These are phyloP conservation scores for Lysandra bellargus DNA, from an alignment of 2,888 invertebrate genomes.

Conservation along the genomic window DNA sequence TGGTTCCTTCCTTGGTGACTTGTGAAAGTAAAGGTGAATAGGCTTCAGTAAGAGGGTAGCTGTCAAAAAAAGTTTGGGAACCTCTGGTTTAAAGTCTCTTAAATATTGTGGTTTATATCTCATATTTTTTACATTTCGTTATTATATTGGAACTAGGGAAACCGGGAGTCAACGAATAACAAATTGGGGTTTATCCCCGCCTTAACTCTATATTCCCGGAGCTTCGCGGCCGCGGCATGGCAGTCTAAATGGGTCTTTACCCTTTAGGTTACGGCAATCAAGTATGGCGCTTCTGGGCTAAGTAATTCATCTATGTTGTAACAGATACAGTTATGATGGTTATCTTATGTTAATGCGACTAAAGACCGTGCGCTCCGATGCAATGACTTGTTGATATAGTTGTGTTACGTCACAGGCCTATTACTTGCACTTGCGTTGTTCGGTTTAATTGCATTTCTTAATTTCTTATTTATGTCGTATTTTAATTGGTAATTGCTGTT, in stretches of 20 bases:
- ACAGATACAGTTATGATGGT: conserved; percentile 68
- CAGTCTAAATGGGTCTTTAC: conserved; percentile 25
- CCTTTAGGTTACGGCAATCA: conserved; percentile 47
- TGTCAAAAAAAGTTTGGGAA: no score
- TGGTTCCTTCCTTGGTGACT: no score
- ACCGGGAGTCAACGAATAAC: no score
- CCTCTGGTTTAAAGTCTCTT: no score
- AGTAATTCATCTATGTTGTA: conserved; percentile 57
- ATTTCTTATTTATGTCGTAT: neutral
- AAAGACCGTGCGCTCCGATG: conserved; percentile 45
- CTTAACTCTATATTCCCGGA: neutral
- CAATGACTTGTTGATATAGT: conserved; percentile 25
- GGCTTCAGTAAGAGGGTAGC: no score
- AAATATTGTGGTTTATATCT: no score
- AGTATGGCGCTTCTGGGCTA: conserved; percentile 49
- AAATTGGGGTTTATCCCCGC: no score
- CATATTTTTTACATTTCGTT: no score
- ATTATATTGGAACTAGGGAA: no score
- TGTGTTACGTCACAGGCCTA: conserved; percentile 26
- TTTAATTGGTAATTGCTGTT: neutral
- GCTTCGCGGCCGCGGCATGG: neutral
- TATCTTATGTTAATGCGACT: conserved; percentile 63
- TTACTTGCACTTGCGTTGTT: conserved; percentile 3
- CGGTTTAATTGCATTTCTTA: neutral
- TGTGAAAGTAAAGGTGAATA: no score